Conservation (phyloP, 2,888 invertebrate genomes). For the Lasioglossum lativentre region DNA sequence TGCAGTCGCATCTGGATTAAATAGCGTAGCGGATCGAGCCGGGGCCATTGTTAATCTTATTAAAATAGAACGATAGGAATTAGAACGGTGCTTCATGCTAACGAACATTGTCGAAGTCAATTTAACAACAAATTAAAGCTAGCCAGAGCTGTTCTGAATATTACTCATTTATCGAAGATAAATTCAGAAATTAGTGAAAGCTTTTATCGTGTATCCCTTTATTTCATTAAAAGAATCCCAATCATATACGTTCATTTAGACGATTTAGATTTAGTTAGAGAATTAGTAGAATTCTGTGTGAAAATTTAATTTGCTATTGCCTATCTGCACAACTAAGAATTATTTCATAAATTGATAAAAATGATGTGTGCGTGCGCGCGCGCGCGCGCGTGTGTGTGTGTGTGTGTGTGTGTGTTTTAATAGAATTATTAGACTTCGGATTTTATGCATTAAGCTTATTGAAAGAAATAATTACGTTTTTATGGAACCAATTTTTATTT, state of each 20-base stretch:
- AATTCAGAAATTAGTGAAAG: background rate
- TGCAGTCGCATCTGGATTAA: background rate
- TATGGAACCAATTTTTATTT: background rate
- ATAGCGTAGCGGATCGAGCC: background rate
- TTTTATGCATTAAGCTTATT: no score
- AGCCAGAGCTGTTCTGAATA: background rate
- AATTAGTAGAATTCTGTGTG: background rate
- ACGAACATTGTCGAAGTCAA: background rate
- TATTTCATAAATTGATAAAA: background rate
- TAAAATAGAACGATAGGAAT: background rate
- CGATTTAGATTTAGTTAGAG: background rate
- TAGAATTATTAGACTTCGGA: no score
- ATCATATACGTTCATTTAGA: background rate
- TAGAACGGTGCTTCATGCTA: background rate
- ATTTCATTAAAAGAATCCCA: no score
- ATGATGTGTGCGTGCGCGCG: background rate
- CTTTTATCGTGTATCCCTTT: background rate
- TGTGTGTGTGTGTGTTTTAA: background rate
- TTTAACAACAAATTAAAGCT: background rate
- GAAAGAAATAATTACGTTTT: no score
- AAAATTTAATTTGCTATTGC: background rate
- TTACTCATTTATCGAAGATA: background rate
- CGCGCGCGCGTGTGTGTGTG: background rate
- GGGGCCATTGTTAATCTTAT: background rate
- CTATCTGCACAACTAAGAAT: background rate